These are phyloP conservation scores for Meloidogyne floridensis DNA, from an alignment of 1,140 invertebrate species.

Conservation along the genomic window DNA sequence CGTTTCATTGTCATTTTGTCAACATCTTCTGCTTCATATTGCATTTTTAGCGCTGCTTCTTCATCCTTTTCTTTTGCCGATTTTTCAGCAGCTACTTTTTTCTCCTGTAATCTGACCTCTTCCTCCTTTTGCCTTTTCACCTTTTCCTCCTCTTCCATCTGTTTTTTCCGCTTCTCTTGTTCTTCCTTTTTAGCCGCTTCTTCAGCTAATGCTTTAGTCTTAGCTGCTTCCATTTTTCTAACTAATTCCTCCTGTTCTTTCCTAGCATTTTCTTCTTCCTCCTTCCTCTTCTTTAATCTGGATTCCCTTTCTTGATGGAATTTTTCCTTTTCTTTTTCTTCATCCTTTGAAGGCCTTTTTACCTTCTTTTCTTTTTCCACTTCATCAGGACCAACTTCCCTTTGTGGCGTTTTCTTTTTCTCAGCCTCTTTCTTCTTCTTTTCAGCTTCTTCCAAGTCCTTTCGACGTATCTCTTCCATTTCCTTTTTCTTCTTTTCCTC, in stretches of 20 bases:
- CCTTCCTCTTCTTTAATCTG: constrained; percentile 22
- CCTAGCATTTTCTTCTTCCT: constrained; percentile 28
- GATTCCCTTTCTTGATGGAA: not conserved
- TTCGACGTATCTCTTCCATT: constrained; percentile 19
- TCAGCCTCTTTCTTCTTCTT: constrained; percentile 28
- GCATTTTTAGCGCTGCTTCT: not conserved
- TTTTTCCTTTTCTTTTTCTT: constrained; percentile 7
- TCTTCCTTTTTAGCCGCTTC: not conserved
- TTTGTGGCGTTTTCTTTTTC: not conserved
- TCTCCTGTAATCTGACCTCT: too few relatives aligned
- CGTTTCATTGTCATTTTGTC: not conserved
- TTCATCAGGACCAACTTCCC: not conserved
- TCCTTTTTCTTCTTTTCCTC: constrained; percentile 25
- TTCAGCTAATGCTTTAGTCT: not conserved
- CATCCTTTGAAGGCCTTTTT: not conserved
- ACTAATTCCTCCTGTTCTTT: not conserved
- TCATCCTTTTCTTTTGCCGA: not conserved
- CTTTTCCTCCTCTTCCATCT: not conserved
- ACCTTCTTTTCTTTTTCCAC: constrained; percentile 9
- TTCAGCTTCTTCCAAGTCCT: constrained; percentile 30
- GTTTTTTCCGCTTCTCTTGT: not conserved
- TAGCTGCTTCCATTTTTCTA: constrained; percentile 5
- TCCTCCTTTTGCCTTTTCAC: not conserved
- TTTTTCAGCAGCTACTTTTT: not conserved
- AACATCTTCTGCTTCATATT: not conserved